phyloP scores from a whole-genome alignment of 37 sponge, comb jelly and placozoan species.

The Haliclona indistincta region DNA sequence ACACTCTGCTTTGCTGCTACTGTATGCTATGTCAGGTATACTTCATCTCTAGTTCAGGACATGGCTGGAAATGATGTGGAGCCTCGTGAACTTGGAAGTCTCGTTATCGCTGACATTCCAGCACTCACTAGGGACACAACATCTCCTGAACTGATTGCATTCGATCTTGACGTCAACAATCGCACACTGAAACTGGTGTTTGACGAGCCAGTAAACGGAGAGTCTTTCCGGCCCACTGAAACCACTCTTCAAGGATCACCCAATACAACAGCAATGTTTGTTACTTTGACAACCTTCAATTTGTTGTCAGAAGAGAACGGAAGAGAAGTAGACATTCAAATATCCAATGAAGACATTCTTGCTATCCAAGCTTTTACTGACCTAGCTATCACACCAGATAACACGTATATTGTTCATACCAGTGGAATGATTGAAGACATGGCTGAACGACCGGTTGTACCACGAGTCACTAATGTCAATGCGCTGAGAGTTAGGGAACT shows the following conservation, averaged over 20 bases:
- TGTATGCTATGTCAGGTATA: slow-evolving; percentile 65
- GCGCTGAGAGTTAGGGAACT: slow-evolving; percentile 63
- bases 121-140: slow-evolving; percentile 51
- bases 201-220: slow-evolving; percentile 73
- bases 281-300: slow-evolving; percentile 36
- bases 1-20: slow-evolving; percentile 46
- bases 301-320: slow-evolving; percentile 24
- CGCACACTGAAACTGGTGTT: slow-evolving; percentile 56
- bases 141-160: slow-evolving; percentile 60
- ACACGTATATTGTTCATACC: slow-evolving; percentile 71
- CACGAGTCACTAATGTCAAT: slow-evolving; percentile 53
- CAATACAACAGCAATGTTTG: slow-evolving; percentile 4
- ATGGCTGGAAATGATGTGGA: slow-evolving; percentile 73
- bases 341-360: slow-evolving; percentile 48
- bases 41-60: slow-evolving; percentile 64
- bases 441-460: slow-evolving; percentile 30
- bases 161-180: slow-evolving; percentile 77
- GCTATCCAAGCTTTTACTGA: slow-evolving; percentile 49
- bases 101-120: neutral
- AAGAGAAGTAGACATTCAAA: slow-evolving; percentile 21
- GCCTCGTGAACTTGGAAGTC: neutral
- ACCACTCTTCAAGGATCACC: slow-evolving; percentile 57
- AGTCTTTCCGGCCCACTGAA: slow-evolving; percentile 29
- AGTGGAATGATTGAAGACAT: slow-evolving; percentile 52
- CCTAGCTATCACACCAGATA: slow-evolving; percentile 48